Evolutionary conservation across 2,113 vertebrate genomes (phyloP).

Genomic region (Smithornis capensis): DNA sequence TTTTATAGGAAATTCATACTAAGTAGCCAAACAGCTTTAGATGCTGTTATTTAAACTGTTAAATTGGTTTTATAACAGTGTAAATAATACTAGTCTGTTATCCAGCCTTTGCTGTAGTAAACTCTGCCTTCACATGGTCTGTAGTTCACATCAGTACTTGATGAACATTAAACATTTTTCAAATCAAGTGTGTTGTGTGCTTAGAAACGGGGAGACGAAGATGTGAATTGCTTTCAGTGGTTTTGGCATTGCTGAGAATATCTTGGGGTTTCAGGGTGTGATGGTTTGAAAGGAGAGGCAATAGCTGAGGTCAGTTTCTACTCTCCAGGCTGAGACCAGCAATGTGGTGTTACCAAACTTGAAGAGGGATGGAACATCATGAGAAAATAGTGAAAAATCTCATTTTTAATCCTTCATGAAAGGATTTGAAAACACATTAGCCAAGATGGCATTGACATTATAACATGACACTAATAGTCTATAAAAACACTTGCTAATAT

Average conservation of each 20-base stretch:
- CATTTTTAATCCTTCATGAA: background rate
- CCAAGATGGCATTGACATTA: background rate
- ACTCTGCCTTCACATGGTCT: accelerated
- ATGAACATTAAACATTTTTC: background rate
- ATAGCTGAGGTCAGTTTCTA: background rate
- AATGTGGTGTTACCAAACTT: background rate
- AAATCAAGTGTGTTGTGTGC: accelerated
- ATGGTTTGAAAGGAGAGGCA: background rate
- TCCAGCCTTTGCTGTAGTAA: background rate
- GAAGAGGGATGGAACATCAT: background rate
- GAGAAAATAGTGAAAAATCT: background rate
- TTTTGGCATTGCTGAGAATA: background rate
- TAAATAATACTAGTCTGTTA: background rate
- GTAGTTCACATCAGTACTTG: background rate
- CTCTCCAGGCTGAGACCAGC: background rate
- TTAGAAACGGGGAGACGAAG: background rate
- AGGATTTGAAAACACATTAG: background rate
- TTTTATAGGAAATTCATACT: background rate
- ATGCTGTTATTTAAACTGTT: background rate
- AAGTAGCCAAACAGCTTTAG: background rate
- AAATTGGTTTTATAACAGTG: background rate
- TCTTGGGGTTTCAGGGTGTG: background rate
- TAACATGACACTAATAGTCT: background rate
- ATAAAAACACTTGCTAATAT: background rate
- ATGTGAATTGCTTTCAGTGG: background rate